These are phyloP conservation scores for Pseudomyrmex dendroicus DNA, from an alignment of 1,140 invertebrate genomes.

Conservation along the genomic window DNA sequence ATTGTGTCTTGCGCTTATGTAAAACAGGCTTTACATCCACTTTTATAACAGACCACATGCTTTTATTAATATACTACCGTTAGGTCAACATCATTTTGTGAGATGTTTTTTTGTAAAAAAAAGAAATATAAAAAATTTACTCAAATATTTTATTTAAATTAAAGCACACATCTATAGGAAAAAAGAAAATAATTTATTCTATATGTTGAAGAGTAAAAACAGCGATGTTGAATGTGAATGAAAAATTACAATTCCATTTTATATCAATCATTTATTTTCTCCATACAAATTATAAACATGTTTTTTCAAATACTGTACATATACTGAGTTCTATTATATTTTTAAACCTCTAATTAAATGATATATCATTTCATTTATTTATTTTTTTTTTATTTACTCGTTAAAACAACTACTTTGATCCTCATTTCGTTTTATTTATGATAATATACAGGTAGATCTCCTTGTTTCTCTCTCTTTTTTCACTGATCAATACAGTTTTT, in stretches of 20 bases:
- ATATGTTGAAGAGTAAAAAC: not conserved
- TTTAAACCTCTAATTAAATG: slow-evolving; percentile 86
- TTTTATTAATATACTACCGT: too few species aligned
- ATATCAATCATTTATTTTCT: slow-evolving; percentile 88
- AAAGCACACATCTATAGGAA: too few species aligned
- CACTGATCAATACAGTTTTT: slow-evolving; percentile 66
- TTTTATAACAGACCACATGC: too few species aligned
- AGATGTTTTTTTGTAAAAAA: too few species aligned
- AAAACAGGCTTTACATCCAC: too few species aligned
- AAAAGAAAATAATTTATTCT: not conserved
- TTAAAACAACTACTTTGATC: slow-evolving; percentile 84
- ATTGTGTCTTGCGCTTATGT: too few species aligned
- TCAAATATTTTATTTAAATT: too few species aligned
- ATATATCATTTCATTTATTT: slow-evolving; percentile 85
- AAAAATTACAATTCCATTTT: slow-evolving; percentile 69
- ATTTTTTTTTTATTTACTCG: slow-evolving; percentile 80
- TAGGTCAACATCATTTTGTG: too few species aligned
- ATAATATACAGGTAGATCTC: slow-evolving; percentile 85
- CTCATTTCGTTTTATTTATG: slow-evolving; percentile 84
- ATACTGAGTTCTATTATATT: slow-evolving; percentile 87
- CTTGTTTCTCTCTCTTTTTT: slow-evolving; percentile 67
- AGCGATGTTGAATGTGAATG: too few species aligned
- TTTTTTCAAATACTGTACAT: slow-evolving; percentile 89
- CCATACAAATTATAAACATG: slow-evolving; percentile 89
- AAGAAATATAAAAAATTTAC: too few species aligned